Conservation (phyloP, 2,888 invertebrate genomes). For the Athalia cordata region DNA sequence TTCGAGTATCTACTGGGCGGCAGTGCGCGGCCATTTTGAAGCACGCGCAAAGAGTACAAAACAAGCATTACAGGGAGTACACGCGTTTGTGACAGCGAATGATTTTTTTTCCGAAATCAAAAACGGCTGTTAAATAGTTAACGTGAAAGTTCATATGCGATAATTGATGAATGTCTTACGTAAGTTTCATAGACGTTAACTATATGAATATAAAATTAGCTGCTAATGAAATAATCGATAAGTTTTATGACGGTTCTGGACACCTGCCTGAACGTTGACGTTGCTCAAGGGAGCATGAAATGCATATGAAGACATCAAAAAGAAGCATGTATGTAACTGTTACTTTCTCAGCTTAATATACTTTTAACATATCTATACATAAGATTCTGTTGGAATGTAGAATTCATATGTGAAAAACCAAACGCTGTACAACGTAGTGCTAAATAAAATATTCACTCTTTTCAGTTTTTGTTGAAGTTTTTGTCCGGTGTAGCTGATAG, state of each 20-base stretch:
- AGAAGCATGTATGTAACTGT: slow-evolving; percentile 57
- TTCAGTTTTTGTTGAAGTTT: too few species aligned
- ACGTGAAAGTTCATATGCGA: slow-evolving; percentile 1
- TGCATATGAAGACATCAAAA: slow-evolving; percentile 61
- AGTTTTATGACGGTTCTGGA: slow-evolving; percentile 47
- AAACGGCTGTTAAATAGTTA: slow-evolving; percentile 3
- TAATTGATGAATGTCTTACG: slow-evolving; percentile 50
- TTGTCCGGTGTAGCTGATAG: too few species aligned
- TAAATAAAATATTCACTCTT: too few species aligned
- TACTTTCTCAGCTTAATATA: neutral
- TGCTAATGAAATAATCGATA: slow-evolving; percentile 54
- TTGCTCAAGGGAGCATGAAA: slow-evolving; percentile 60
- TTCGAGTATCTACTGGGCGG: neutral
- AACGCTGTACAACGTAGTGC: too few species aligned
- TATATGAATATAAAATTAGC: slow-evolving; percentile 46
- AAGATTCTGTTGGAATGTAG: neutral
- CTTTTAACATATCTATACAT: neutral
- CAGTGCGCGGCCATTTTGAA: slow-evolving; percentile 36
- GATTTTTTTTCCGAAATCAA: slow-evolving; percentile 20
- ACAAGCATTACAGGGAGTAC: slow-evolving; percentile 30
- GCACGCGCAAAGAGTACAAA: slow-evolving; percentile 40
- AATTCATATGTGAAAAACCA: neutral
- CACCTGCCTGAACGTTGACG: slow-evolving; percentile 43
- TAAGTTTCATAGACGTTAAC: slow-evolving; percentile 56
- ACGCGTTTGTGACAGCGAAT: slow-evolving; percentile 36